Conservation (phyloP, 2,113 vertebrate species). For the Chaetops frenatus region DNA sequence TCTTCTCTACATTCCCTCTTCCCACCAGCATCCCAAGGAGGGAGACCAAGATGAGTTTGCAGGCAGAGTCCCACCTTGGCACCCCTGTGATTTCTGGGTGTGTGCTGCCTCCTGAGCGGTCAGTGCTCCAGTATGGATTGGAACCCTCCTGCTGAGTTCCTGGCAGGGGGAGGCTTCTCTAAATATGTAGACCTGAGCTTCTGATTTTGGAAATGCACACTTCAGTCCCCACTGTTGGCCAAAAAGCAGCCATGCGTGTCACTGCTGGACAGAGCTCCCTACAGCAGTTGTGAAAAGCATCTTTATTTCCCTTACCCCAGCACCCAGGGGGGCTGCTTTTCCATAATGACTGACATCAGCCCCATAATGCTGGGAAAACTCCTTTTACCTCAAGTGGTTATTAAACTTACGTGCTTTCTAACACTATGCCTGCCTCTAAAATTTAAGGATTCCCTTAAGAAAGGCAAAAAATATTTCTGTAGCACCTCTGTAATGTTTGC, state of each 20-base stretch:
- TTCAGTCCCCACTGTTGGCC: not conserved
- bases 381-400: not conserved
- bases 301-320: not conserved
- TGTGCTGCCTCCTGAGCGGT: not conserved
- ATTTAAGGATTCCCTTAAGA: not conserved
- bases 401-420: not conserved
- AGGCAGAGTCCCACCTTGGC: not conserved
- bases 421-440: not conserved
- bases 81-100: not conserved
- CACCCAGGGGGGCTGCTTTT: not conserved
- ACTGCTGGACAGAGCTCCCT: not conserved
- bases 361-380: not conserved
- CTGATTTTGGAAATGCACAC: not conserved
- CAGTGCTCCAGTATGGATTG: not conserved
- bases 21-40: not conserved
- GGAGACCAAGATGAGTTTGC: not conserved
- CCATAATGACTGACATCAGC: not conserved
- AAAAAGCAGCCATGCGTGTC: not conserved
- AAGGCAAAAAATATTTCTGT: not conserved
- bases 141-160: not conserved
- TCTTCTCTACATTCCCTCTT: accelerated
- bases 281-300: not conserved
- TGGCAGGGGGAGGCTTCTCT: not conserved
- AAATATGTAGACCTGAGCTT: not conserved
- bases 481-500: not conserved